phyloP scores from a whole-genome alignment of 1,140 invertebrate genomes.

The Leptinotarsa lineolata region DNA sequence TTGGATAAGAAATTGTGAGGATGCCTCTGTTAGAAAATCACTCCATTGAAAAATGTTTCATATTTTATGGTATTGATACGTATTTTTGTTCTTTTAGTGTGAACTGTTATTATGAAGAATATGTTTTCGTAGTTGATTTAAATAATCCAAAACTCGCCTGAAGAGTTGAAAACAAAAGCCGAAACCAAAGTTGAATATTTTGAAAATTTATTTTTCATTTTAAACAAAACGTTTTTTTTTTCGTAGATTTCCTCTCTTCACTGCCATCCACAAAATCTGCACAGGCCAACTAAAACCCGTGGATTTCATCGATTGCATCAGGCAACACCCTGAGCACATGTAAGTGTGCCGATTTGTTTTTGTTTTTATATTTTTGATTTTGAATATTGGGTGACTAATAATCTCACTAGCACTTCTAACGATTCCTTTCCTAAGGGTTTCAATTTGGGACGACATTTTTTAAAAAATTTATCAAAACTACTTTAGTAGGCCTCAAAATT shows the following conservation, averaged over 20 bases:
- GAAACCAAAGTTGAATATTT: not conserved
- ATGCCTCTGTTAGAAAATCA: too few species aligned
- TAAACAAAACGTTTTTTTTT: slow-evolving; percentile 32
- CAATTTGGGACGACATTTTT: not conserved
- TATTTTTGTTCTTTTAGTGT: too few species aligned
- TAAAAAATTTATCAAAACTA: not conserved
- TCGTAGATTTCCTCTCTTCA: slow-evolving; percentile 92
- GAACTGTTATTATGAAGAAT: too few species aligned
- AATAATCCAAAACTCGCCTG: not conserved
- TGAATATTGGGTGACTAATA: slow-evolving; percentile 4
- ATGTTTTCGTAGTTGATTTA: slow-evolving; percentile 1
- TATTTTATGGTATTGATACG: too few species aligned
- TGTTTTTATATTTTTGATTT: not conserved
- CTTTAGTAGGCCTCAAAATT: not conserved
- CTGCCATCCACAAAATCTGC: slow-evolving; percentile 92
- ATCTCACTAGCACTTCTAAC: not conserved
- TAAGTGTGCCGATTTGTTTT: slow-evolving; percentile 63
- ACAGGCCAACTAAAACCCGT: slow-evolving; percentile 75
- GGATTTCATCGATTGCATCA: slow-evolving; percentile 89
- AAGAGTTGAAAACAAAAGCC: not conserved
- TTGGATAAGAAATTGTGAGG: too few species aligned
- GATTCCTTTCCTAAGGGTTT: not conserved
- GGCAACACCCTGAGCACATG: slow-evolving; percentile 96
- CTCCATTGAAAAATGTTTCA: too few species aligned
- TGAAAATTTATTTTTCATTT: too few species aligned